Conservation (phyloP, 2,888 invertebrate species). For the Panorpa germanica region DNA sequence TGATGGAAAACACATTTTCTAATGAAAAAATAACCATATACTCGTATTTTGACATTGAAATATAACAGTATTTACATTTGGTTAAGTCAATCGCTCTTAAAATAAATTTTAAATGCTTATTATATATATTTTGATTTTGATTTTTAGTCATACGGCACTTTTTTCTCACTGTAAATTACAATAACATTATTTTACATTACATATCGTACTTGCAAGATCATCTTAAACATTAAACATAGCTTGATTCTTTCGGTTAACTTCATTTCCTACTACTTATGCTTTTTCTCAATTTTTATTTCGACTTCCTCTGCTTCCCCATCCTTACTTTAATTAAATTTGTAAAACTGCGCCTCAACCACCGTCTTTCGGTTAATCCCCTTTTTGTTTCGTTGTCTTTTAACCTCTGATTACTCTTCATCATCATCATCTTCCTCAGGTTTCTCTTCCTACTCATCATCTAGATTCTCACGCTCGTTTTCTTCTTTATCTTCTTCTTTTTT, state of each 20-base stretch:
- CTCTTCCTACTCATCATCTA: constrained; percentile 7
- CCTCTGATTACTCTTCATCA: constrained; percentile 5
- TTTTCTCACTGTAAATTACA: no score
- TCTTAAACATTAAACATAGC: not conserved
- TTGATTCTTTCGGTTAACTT: not conserved
- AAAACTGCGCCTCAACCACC: not conserved
- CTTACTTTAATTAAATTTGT: not conserved
- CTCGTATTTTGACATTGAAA: no score
- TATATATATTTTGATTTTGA: no score
- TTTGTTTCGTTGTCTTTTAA: no score
- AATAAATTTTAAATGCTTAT: no score
- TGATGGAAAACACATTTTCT: no score
- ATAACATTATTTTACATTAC: no score
- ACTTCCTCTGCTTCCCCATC: not conserved
- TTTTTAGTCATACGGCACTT: not conserved
- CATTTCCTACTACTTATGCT: not conserved
- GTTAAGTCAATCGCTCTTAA: no score
- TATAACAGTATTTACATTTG: no score
- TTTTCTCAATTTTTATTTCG: no score
- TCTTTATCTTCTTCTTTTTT: constrained; percentile 8
- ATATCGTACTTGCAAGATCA: no score
- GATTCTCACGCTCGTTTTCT: constrained; percentile 7
- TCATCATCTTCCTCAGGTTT: constrained; percentile 6
- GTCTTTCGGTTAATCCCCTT: not conserved
- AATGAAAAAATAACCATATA: no score